Evolutionary conservation across 2,113 vertebrate genomes (phyloP), one percentile per base, ranked within the genome.

Genomic region (Zootoca vivipara): DNA sequence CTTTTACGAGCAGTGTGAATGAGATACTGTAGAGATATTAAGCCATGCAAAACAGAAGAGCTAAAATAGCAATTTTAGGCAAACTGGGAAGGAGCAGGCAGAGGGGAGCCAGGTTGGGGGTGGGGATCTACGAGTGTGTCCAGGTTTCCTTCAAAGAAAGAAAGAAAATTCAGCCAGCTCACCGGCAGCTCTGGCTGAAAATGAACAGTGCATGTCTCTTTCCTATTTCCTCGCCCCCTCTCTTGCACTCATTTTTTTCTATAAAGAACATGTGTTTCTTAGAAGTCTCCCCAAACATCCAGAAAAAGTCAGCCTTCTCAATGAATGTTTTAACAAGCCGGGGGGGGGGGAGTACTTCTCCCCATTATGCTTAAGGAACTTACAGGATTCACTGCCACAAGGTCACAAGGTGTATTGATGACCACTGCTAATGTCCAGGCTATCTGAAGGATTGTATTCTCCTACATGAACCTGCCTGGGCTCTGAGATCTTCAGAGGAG

Each of bases 1-100:
- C 8, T 84, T 95, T 90, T 92, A 92, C 84, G 90, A 95, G 87
- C 42, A 82, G 35, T 5, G 26, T 84, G 92, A 93, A 92, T 89
- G 93, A 93, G 87, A 94, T 91, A 62, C 3, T 3, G 92, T 84
- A 86, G 84, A 16, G 26, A 90, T 92, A 92, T 92, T 94, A 94
- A 88, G 85, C 86, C 85, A n/a, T 92, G 92, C 82, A 80, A 86
- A 78, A 42, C n/a, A 92, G 18, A 5, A 67, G 70, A 90, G 69
- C 8, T 83, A 77, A 88, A 83, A 77, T 77, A 65, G 87, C 73
- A 83, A 78, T 88, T 83, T 77, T 52, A 69, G 58, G 85, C 20
- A 35, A 85, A 30, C n/a, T 12, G 42, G 26, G 9, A 58, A 28
- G 35, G 46, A 30, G 12, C 46, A 18, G 35, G 30, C 7, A 30